Evolutionary conservation across 2,113 vertebrate genomes (phyloP).

Genomic region (Brevimyrus niger): DNA sequence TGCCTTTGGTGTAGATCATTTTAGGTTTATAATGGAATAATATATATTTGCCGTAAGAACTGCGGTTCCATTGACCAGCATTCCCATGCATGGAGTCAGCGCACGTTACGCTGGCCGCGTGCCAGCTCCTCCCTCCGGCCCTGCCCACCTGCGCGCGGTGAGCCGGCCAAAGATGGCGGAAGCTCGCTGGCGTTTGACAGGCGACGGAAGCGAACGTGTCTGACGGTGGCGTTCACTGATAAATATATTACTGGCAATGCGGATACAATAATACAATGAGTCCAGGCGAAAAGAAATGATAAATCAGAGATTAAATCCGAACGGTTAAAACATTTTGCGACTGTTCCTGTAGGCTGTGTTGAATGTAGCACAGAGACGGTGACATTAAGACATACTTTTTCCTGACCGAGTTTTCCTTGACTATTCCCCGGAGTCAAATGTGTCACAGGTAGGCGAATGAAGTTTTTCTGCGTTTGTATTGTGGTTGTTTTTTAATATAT

Average conservation of each 20-base stretch:
- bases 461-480: background rate
- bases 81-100: no score
- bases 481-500: background rate
- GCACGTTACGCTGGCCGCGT: background rate
- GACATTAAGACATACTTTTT: background rate
- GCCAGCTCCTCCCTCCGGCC: constrained; percentile 20
- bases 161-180: constrained; percentile 55
- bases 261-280: background rate
- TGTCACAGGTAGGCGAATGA: constrained; percentile 29
- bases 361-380: background rate
- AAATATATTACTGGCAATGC: background rate
- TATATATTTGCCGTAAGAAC: background rate
- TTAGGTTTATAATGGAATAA: no score
- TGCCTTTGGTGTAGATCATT: no score
- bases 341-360: background rate
- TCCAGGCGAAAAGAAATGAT: constrained; percentile 9
- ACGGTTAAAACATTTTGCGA: background rate
- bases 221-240: constrained; percentile 14
- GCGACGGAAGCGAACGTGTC: background rate
- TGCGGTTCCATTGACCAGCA: background rate
- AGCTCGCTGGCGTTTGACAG: constrained; percentile 18
- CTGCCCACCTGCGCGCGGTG: constrained; percentile 38
- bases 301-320: background rate
- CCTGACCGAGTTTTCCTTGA: background rate
- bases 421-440: constrained; percentile 19